Evolutionary conservation across 2,113 vertebrate species (phyloP).

Genomic region (Sterna hirundo): DNA sequence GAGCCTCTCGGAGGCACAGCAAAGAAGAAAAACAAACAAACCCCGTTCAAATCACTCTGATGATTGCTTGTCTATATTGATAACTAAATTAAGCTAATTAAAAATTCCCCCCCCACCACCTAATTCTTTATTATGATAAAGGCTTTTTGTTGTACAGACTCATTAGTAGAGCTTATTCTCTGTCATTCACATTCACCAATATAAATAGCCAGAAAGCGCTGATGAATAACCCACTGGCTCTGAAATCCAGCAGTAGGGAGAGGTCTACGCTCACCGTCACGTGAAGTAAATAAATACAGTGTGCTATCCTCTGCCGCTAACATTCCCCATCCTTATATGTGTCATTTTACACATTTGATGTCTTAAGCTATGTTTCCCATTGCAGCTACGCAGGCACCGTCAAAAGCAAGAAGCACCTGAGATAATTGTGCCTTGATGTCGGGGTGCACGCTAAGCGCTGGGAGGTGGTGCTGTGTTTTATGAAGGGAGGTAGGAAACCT

Average conservation of each 20-base stretch:
- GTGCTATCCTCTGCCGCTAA: too few species aligned
- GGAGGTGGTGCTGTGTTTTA: background rate
- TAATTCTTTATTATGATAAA: background rate
- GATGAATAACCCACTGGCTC: background rate
- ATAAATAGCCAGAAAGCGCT: background rate
- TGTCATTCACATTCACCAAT: background rate
- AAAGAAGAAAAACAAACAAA: background rate
- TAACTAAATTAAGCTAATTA: background rate
- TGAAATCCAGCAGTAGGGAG: background rate
- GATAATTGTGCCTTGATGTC: background rate
- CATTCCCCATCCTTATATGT: background rate
- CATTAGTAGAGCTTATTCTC: background rate
- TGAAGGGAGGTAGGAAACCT: background rate
- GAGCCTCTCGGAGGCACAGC: background rate
- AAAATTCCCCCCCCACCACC: background rate
- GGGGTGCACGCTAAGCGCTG: too few species aligned
- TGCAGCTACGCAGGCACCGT: background rate
- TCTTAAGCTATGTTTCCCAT: background rate
- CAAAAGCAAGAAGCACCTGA: background rate
- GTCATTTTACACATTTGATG: background rate
- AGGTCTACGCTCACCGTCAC: accelerated
- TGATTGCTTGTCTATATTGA: background rate
- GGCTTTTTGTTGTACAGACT: background rate
- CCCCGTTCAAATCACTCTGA: background rate
- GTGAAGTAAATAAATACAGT: background rate